Evolutionary conservation across 2,888 invertebrate genomes (phyloP), one percentile per base, ranked within the genome.

Genomic region (Embidobia sp.): DNA sequence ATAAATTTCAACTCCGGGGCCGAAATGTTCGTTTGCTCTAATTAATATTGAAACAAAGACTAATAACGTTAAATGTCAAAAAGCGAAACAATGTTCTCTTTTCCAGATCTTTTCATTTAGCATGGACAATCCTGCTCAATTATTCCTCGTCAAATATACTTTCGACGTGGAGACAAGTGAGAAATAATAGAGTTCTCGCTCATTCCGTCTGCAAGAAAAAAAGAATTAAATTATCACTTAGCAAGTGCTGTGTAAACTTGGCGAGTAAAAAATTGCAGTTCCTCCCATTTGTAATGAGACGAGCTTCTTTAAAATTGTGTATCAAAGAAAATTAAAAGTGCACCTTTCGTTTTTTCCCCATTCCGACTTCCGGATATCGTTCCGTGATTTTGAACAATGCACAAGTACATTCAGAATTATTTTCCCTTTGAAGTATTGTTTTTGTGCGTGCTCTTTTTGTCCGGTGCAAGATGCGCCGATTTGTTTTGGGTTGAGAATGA

Each of bases 161-260:
- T 37, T 15, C 3, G 26, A 19, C 7, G 11, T 59, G 3, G 33
- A 46, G 29, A 18, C 31, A 44, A 19, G 31, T 31, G 33, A 46
- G 29, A 29, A 8, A n/a, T 46, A 46, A 46, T 46, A 46, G 46
- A 27, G 13, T 22, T n/a, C n/a, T n/a, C n/a, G 22, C 11, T 27
- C 13, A 11, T 40, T 55, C 10, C 3, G 3, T n/a, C 11, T 11
- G 6, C 8, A 31, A 18, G 15, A 13, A 37, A 44, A 53, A 42
- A 44, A 18, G 15, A 13, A 37, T 31, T 37, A 42, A 44, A 57
- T 44, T 44, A 13, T 33, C 33, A 53, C 37, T 40, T 26, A 37
- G 8, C 4, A 26, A 53, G 53, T 37, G 35, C 53, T 53, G 37
- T 27, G 37, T 53, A 37, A 37, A 53, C 37, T 37, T 22, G 3